Evolutionary conservation across 2,797 vertebrate genomes (phyloP).

Genomic region (Australoheros facetus): DNA sequence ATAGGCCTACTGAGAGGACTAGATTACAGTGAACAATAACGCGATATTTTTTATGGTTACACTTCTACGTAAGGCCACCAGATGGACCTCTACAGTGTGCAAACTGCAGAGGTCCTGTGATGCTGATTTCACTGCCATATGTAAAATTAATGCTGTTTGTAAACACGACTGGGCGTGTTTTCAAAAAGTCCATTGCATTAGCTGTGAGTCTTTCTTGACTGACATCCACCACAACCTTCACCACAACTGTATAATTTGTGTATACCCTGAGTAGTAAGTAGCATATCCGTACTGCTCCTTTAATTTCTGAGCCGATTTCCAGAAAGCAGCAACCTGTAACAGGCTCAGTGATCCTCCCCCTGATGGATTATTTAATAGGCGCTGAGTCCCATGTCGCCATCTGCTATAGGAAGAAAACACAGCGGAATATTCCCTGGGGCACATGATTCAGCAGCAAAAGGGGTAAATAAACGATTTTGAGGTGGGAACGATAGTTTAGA

Average conservation of each 20-base stretch:
- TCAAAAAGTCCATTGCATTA: constrained; percentile 1
- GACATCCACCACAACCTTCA: neutral
- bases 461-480: neutral
- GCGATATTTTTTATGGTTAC: neutral
- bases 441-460: neutral
- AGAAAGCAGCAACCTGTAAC: constrained; percentile 66
- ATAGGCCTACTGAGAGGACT: neutral
- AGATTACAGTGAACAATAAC: neutral
- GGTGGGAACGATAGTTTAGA: neutral
- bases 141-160: constrained; percentile 25
- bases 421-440: constrained; percentile 40
- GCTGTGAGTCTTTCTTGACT: neutral
- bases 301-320: constrained; percentile 76
- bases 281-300: constrained; percentile 68
- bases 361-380: constrained; percentile 86
- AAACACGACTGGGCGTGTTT: constrained; percentile 12
- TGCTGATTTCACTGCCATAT: constrained; percentile 4
- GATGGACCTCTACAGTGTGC: constrained; percentile 48
- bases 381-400: constrained; percentile 73
- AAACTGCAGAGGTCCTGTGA: neutral
- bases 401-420: constrained; percentile 65
- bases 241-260: neutral
- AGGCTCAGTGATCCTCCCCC: constrained; percentile 77
- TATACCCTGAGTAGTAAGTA: neutral
- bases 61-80: constrained; percentile 50